These are phyloP conservation scores for Orius laevigatus DNA, from an alignment of 1,140 invertebrate genomes.

Conservation along the genomic window DNA sequence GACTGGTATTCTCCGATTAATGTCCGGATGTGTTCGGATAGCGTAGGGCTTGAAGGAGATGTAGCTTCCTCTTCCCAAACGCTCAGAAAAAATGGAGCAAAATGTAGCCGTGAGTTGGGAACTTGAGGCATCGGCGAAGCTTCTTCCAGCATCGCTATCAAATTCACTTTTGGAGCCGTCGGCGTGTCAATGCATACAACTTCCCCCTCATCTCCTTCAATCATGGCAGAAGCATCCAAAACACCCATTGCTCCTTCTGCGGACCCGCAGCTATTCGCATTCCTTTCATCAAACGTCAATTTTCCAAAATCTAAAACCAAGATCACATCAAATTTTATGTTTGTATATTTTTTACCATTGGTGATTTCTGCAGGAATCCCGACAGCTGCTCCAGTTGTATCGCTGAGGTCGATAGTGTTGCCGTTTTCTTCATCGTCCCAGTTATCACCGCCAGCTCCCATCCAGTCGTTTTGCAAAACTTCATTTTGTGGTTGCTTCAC, in stretches of 20 bases:
- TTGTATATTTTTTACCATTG: slow-evolving; percentile 21
- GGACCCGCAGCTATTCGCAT: slow-evolving; percentile 29
- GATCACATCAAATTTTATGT: background rate
- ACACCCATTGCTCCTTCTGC: slow-evolving; percentile 24
- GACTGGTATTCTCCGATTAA: slow-evolving; percentile 42
- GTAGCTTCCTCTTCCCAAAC: slow-evolving; percentile 37
- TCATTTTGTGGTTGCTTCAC: slow-evolving; percentile 15
- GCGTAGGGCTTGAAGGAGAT: slow-evolving; percentile 13
- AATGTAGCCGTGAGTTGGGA: slow-evolving; percentile 23
- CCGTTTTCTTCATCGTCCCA: slow-evolving; percentile 48
- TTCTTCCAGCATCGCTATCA: slow-evolving; percentile 40
- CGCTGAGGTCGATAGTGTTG: slow-evolving; percentile 29
- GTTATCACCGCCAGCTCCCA: slow-evolving; percentile 45
- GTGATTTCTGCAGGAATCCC: too few relatives aligned
- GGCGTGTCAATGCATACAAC: slow-evolving; percentile 49
- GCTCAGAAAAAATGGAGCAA: slow-evolving; percentile 37
- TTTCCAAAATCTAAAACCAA: slow-evolving; percentile 24
- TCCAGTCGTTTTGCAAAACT: slow-evolving; percentile 32
- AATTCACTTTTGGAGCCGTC: slow-evolving; percentile 39
- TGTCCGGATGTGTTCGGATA: slow-evolving; percentile 39
- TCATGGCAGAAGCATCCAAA: slow-evolving; percentile 48
- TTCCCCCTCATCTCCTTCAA: slow-evolving; percentile 48
- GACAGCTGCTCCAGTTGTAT: background rate
- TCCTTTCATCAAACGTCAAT: slow-evolving; percentile 33
- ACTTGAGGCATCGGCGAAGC: slow-evolving; percentile 31